phyloP scores from a whole-genome alignment of 2,888 invertebrate genomes.

The Ecliptopera silaceata region DNA sequence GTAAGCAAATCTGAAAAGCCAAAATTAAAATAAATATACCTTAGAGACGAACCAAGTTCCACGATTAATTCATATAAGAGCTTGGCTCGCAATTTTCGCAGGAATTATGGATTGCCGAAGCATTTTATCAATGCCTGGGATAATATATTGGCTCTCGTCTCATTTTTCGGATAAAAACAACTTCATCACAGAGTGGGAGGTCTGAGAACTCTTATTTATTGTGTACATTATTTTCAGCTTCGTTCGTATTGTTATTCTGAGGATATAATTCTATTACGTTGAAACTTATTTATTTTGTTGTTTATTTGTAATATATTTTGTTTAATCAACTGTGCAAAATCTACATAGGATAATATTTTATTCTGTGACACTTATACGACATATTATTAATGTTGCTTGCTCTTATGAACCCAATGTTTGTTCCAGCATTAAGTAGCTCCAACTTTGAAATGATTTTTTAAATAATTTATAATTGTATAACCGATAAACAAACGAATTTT shows the following conservation, averaged over 20 bases:
- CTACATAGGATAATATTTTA: too few species aligned
- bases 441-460: too few species aligned
- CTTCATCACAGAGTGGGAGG: slow-evolving; percentile 44
- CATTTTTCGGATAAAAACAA: slow-evolving; percentile 47
- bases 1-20: slow-evolving; percentile 30
- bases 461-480: too few species aligned
- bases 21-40: slow-evolving; percentile 31
- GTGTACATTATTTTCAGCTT: slow-evolving; percentile 37
- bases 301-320: slow-evolving; percentile 1
- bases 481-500: too few species aligned
- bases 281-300: slow-evolving; percentile 12
- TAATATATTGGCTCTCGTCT: slow-evolving; percentile 50
- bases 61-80: slow-evolving; percentile 50
- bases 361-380: too few species aligned
- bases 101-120: slow-evolving; percentile 58
- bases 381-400: too few species aligned
- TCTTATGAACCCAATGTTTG: too few species aligned
- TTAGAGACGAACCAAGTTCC: slow-evolving; percentile 33
- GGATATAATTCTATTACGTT: slow-evolving; percentile 34
- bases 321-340: not conserved
- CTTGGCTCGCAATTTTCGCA: slow-evolving; percentile 50
- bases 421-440: too few species aligned
- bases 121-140: slow-evolving; percentile 59
- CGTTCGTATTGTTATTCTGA: slow-evolving; percentile 33
- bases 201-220: slow-evolving; percentile 41